Percentiles rank a stretch among this genome's conserved stretches.
Evolutionary conservation across 2,888 invertebrate species (phyloP).

Genomic region (Heliconius ethilla): DNA sequence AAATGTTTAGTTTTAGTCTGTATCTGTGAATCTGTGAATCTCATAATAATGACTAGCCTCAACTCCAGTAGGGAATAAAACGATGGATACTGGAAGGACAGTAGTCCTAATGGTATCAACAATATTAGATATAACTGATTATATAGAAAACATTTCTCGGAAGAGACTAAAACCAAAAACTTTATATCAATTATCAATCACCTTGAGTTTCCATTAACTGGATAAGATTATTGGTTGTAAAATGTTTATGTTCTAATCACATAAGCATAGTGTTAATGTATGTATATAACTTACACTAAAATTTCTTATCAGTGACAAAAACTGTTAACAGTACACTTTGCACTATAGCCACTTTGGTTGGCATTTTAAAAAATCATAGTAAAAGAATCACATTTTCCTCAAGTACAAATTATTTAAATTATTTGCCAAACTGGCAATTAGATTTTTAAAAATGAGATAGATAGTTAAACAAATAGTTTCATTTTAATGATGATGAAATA

Average conservation of each 20-base stretch:
- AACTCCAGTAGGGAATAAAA: no score
- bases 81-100: no score
- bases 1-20: no score
- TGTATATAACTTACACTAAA: slow-evolving; percentile 18
- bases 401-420: background rate
- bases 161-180: slow-evolving; percentile 2
- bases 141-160: background rate
- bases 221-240: slow-evolving; percentile 43
- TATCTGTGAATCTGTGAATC: no score
- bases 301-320: slow-evolving; percentile 2
- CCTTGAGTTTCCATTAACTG: slow-evolving; percentile 44
- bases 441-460: background rate
- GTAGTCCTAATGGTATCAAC: background rate
- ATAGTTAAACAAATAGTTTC: background rate
- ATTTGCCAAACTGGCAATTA: background rate
- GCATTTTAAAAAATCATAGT: background rate
- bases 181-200: slow-evolving; percentile 36
- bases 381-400: background rate
- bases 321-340: background rate
- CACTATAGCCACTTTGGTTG: background rate
- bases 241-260: slow-evolving; percentile 33
- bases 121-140: background rate
- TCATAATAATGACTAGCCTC: no score
- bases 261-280: slow-evolving; percentile 24
- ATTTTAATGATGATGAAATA: slow-evolving; percentile 53